These are phyloP conservation scores for Cataglyphis hispanica DNA, from an alignment of 1,140 invertebrate species.

Conservation along the genomic window DNA sequence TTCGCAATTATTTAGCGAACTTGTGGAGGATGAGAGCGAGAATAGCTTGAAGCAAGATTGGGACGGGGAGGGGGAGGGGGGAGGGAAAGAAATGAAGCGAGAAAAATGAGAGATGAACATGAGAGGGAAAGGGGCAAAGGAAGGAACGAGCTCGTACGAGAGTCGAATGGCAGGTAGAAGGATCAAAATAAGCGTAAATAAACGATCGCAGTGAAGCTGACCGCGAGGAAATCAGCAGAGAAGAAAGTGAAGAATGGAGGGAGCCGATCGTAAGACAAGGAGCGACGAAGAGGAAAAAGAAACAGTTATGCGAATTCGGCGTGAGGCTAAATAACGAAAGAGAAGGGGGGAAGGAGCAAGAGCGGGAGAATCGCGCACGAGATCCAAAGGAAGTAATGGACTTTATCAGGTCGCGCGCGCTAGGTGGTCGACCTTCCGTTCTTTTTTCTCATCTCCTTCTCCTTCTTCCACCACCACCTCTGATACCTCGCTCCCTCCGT, in stretches of 20 bases:
- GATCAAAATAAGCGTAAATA: slow-evolving; percentile 67
- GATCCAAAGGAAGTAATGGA: slow-evolving; percentile 77
- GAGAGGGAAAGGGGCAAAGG: background rate
- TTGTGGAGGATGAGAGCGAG: slow-evolving; percentile 57
- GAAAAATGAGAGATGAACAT: background rate
- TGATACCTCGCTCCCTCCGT: slow-evolving; percentile 5
- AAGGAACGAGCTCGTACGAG: slow-evolving; percentile 55
- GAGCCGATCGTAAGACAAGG: slow-evolving; percentile 48
- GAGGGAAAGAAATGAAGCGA: slow-evolving; percentile 22
- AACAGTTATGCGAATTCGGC: slow-evolving; percentile 50
- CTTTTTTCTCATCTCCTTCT: slow-evolving; percentile 16
- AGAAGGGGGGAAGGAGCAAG: background rate
- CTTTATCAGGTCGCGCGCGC: slow-evolving; percentile 78
- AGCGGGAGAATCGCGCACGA: slow-evolving; percentile 51
- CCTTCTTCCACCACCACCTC: slow-evolving; percentile 23
- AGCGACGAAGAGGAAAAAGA: slow-evolving; percentile 30
- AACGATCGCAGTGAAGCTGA: slow-evolving; percentile 41
- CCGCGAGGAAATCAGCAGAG: background rate
- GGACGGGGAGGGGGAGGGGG: too few relatives aligned
- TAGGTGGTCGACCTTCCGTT: slow-evolving; percentile 80
- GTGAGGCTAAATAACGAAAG: slow-evolving; percentile 43
- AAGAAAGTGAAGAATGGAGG: too few relatives aligned
- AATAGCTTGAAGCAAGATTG: slow-evolving; percentile 12
- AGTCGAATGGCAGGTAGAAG: slow-evolving; percentile 43
- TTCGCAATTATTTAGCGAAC: slow-evolving; percentile 80